Percentiles rank a stretch among this genome's conserved stretches.
Evolutionary conservation across 2,113 vertebrate genomes (phyloP).

Genomic region (Phalacrocorax brasilianus): DNA sequence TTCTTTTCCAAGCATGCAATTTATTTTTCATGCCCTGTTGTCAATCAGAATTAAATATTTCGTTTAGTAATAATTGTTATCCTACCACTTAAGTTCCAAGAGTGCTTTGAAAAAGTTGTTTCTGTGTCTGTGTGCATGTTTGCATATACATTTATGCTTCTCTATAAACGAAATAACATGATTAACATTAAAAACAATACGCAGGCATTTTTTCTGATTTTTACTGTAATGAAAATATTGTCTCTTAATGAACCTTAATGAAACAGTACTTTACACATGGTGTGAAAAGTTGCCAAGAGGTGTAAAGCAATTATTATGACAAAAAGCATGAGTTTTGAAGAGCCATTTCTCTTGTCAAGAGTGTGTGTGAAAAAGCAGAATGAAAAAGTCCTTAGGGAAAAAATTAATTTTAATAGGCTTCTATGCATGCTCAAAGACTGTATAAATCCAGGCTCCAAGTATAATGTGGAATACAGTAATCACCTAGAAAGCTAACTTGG

Average conservation of each 20-base stretch:
- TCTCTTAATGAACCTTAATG: constrained; percentile 63
- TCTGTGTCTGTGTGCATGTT: not conserved
- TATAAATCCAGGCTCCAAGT: constrained; percentile 40
- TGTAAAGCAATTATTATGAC: constrained; percentile 72
- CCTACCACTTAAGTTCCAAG: not conserved
- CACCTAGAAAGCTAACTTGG: not conserved
- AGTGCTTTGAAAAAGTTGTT: not conserved
- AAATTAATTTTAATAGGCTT: constrained; percentile 74
- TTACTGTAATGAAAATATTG: constrained; percentile 59
- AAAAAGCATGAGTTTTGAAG: constrained; percentile 67
- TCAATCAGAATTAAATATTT: constrained; percentile 41
- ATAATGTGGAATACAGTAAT: not conserved
- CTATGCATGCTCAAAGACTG: constrained; percentile 21
- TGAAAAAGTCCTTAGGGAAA: constrained; percentile 60
- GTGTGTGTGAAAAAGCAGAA: constrained; percentile 53
- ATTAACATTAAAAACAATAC: constrained; percentile 37
- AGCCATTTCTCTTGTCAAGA: constrained; percentile 51
- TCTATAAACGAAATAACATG: constrained; percentile 1
- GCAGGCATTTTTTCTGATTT: constrained; percentile 39
- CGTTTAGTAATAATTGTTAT: not conserved
- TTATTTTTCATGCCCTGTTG: constrained; percentile 6
- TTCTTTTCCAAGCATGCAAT: not conserved
- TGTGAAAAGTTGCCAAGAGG: constrained; percentile 72
- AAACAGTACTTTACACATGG: constrained; percentile 33
- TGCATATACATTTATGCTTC: not conserved